These are phyloP conservation scores for Rhinichthys osculus DNA, from an alignment of 2,797 vertebrate genomes.

Conservation along the genomic window DNA sequence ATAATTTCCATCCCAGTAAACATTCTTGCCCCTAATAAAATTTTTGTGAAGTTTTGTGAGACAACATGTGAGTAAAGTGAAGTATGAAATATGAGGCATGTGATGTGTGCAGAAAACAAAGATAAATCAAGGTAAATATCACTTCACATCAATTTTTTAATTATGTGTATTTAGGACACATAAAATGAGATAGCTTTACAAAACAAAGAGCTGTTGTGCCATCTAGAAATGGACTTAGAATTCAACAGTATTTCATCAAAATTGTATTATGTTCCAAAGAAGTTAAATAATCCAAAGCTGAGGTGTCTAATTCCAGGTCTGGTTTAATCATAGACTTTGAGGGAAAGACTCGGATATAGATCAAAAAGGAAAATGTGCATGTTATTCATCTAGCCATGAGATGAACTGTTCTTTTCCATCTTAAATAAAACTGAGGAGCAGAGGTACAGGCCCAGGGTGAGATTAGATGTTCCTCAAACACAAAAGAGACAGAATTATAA, in stretches of 20 bases:
- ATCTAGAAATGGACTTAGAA: background rate
- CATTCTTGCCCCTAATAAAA: background rate
- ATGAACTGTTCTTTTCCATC: constrained; percentile 12
- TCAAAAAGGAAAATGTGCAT: background rate
- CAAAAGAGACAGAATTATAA: constrained; percentile 36
- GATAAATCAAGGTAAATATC: background rate
- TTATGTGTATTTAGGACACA: background rate
- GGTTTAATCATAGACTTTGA: constrained; percentile 5
- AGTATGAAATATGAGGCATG: background rate
- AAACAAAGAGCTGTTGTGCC: background rate
- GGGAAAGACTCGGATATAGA: background rate
- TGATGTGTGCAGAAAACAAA: background rate
- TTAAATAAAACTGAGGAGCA: constrained; percentile 18
- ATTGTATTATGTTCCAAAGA: background rate
- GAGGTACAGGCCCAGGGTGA: constrained; percentile 15
- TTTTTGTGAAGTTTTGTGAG: background rate
- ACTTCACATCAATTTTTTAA: background rate
- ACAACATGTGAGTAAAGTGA: background rate
- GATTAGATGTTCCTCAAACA: constrained; percentile 29
- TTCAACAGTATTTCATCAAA: background rate
- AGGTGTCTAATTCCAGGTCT: background rate
- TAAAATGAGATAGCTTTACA: background rate
- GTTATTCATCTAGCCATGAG: background rate
- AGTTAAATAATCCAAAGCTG: background rate
- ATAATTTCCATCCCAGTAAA: too few species aligned